Conservation (phyloP, 1,140 invertebrate genomes). For the Drosophila orosa region DNA sequence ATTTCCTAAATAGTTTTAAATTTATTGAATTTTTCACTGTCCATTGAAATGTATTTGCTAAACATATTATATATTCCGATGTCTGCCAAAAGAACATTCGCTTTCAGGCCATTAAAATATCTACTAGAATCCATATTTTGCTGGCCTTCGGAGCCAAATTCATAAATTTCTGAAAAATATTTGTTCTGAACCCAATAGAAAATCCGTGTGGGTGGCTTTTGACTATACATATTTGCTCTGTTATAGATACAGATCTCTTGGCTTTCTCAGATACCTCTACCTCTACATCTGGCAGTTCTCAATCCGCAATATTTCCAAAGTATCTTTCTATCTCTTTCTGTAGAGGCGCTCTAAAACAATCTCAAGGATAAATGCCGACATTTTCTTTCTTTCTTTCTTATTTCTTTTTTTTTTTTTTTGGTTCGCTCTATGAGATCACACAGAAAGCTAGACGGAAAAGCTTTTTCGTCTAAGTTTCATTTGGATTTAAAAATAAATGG, state of each 20-base stretch:
- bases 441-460: slow-evolving; percentile 69
- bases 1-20: background rate
- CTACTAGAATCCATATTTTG: slow-evolving; percentile 6
- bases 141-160: slow-evolving; percentile 56
- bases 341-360: slow-evolving; percentile 51
- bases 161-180: slow-evolving; percentile 43
- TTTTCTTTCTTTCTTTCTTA: slow-evolving; percentile 6
- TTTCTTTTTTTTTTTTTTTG: slow-evolving; percentile 1
- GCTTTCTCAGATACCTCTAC: slow-evolving; percentile 11
- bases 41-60: background rate
- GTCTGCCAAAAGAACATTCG: slow-evolving; percentile 5
- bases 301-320: slow-evolving; percentile 64
- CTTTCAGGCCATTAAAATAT: slow-evolving; percentile 20
- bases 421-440: slow-evolving; percentile 64
- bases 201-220: slow-evolving; percentile 38
- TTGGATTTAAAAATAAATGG: slow-evolving; percentile 73
- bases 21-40: background rate
- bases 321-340: slow-evolving; percentile 14
- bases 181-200: slow-evolving; percentile 5
- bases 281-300: slow-evolving; percentile 26
- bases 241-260: slow-evolving; percentile 13
- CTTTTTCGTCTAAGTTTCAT: slow-evolving; percentile 74
- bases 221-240: slow-evolving; percentile 15
- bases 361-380: slow-evolving; percentile 72
- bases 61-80: background rate